A percentile compares a stretch with the other conserved stretches of the same genome.
These are phyloP conservation scores for Peromyscus melanophrys DNA, from an alignment of 2,797 vertebrate species.

Conservation along the genomic window DNA sequence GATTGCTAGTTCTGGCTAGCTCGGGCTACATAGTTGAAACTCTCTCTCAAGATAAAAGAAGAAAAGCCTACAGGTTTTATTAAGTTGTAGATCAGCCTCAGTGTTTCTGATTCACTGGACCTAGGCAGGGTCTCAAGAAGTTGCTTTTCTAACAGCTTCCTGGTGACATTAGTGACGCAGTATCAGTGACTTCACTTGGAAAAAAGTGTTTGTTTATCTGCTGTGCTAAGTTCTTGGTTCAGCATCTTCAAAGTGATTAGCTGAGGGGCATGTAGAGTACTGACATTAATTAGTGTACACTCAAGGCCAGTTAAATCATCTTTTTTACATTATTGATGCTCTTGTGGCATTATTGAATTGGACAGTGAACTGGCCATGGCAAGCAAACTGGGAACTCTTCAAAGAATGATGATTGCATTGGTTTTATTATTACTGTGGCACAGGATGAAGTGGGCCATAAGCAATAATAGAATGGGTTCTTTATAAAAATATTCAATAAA, in stretches of 20 bases:
- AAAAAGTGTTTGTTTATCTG: background rate
- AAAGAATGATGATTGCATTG: background rate
- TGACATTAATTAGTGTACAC: background rate
- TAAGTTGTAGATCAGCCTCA: background rate
- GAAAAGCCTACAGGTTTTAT: background rate
- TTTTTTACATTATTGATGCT: background rate
- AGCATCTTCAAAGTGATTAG: background rate
- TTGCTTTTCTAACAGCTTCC: background rate
- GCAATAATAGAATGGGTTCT: background rate
- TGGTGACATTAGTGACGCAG: background rate
- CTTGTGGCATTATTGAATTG: background rate
- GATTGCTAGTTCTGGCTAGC: background rate
- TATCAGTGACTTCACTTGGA: background rate
- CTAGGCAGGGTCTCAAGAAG: background rate
- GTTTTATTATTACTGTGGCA: background rate
- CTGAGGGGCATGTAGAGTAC: background rate
- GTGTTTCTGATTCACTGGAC: background rate
- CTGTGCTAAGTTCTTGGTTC: conserved; percentile 6
- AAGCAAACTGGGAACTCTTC: background rate
- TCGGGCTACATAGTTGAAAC: background rate
- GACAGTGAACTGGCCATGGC: background rate
- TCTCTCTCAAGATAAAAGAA: too few relatives aligned
- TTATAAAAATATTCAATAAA: conserved; percentile 18
- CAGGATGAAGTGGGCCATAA: background rate
- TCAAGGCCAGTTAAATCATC: background rate